phyloP scores from a whole-genome alignment of 2,797 vertebrate genomes.

The Odontamblyopus rebecca region DNA sequence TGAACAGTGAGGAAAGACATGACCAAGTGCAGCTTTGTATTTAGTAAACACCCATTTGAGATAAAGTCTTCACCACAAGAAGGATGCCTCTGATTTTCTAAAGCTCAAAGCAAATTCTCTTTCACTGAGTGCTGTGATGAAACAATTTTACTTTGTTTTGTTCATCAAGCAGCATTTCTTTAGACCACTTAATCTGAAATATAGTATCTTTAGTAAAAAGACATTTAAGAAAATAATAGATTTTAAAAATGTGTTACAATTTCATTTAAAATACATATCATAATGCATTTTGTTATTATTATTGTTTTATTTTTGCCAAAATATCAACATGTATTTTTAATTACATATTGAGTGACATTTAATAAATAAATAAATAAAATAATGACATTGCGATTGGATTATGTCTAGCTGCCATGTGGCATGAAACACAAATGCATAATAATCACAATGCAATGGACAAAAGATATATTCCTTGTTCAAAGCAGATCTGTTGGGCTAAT shows the following conservation, averaged over 20 bases:
- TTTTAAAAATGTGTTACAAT: no score
- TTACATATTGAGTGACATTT: not conserved
- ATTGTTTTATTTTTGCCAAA: no score
- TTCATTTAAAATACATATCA: no score
- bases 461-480: not conserved
- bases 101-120: conserved; percentile 45
- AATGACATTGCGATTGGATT: no score
- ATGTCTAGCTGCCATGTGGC: no score
- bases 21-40: conserved; percentile 22
- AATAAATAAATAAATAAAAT: not conserved
- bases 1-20: conserved; percentile 31
- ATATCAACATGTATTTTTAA: no score
- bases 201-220: not conserved
- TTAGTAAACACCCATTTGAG: conserved; percentile 32
- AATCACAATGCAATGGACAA: not conserved
- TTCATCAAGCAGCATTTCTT: conserved; percentile 43
- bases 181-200: conserved; percentile 25
- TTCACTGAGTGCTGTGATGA: conserved; percentile 57
- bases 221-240: not conserved
- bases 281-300: no score
- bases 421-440: not conserved
- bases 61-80: conserved; percentile 26
- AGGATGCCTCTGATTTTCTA: conserved; percentile 21
- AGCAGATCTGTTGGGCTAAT: not conserved
- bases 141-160: conserved; percentile 46